Evolutionary conservation across 1,140 invertebrate genomes (phyloP).

Genomic region (Pararge aegeria): DNA sequence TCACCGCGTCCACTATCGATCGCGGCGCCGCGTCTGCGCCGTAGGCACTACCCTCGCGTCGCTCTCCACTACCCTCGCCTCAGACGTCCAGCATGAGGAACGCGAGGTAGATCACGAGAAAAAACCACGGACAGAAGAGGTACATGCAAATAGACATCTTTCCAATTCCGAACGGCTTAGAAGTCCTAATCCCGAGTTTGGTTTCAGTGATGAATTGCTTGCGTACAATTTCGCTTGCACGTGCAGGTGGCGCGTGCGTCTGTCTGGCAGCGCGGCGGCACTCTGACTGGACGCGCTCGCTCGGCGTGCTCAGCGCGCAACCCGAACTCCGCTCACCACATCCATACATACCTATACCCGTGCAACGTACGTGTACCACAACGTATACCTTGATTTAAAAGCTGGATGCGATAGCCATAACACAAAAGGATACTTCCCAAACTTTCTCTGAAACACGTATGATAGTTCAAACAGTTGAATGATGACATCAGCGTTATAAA

Average conservation of each 20-base stretch:
- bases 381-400: constrained; percentile 66
- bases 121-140: constrained; percentile 77
- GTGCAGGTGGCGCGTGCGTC: constrained; percentile 70
- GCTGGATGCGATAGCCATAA: constrained; percentile 45
- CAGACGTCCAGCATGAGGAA: constrained; percentile 78
- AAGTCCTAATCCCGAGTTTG: constrained; percentile 30
- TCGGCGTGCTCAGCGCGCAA: constrained; percentile 65
- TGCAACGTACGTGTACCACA: constrained; percentile 51
- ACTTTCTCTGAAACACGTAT: constrained; percentile 26
- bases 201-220: constrained; percentile 52
- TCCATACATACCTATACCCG: constrained; percentile 37
- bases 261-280: constrained; percentile 74
- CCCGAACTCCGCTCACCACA: constrained; percentile 65
- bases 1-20: constrained; percentile 53
- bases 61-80: constrained; percentile 31
- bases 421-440: constrained; percentile 28
- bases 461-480: constrained; percentile 1
- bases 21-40: constrained; percentile 63
- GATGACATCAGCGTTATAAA: constrained; percentile 3
- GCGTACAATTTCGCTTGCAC: constrained; percentile 36
- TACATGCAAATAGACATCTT: constrained; percentile 78
- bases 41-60: constrained; percentile 17
- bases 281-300: constrained; percentile 74
- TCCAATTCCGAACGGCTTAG: constrained; percentile 28
- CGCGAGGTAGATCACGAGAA: constrained; percentile 75